phyloP scores from a whole-genome alignment of 2,888 invertebrate species.

The Acrobasis consociella region DNA sequence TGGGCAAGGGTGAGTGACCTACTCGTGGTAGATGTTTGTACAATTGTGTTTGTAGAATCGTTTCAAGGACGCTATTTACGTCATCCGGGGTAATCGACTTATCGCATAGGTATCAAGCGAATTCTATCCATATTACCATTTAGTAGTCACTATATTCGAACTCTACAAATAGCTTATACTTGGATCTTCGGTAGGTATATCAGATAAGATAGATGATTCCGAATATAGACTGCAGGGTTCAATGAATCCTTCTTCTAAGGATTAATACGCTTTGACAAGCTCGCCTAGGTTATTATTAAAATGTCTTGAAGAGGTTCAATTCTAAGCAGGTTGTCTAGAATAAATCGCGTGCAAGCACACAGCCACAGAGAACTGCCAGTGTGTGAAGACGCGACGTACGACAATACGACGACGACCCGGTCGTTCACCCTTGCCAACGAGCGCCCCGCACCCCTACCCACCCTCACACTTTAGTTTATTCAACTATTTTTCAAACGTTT shows the following conservation, averaged over 20 bases:
- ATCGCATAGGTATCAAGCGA: slow-evolving; percentile 40
- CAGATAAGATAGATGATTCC: slow-evolving; percentile 24
- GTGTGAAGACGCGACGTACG: slow-evolving; percentile 29
- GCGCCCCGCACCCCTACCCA: slow-evolving; percentile 30
- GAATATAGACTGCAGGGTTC: slow-evolving; percentile 25
- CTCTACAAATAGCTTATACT: slow-evolving; percentile 25
- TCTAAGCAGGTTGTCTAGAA: slow-evolving; percentile 4
- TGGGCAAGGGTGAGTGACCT: slow-evolving; percentile 67
- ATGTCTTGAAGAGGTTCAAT: slow-evolving; percentile 1
- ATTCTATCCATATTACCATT: slow-evolving; percentile 46
- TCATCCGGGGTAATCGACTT: slow-evolving; percentile 60
- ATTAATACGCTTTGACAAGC: slow-evolving; percentile 2
- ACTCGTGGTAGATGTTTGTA: slow-evolving; percentile 65
- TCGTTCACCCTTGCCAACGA: slow-evolving; percentile 24
- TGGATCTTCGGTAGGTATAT: slow-evolving; percentile 28
- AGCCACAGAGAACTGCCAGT: slow-evolving; percentile 22
- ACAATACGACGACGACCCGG: slow-evolving; percentile 40
- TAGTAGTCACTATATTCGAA: slow-evolving; percentile 39
- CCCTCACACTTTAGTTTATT: slow-evolving; percentile 36
- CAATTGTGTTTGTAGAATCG: slow-evolving; percentile 73
- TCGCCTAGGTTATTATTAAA: background rate
- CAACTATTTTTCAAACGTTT: slow-evolving; percentile 37
- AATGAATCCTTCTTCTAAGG: slow-evolving; percentile 23
- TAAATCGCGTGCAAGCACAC: slow-evolving; percentile 18
- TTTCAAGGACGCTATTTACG: slow-evolving; percentile 75